Evolutionary conservation across 2,113 vertebrate species (phyloP).

Genomic region (Galbula dea): DNA sequence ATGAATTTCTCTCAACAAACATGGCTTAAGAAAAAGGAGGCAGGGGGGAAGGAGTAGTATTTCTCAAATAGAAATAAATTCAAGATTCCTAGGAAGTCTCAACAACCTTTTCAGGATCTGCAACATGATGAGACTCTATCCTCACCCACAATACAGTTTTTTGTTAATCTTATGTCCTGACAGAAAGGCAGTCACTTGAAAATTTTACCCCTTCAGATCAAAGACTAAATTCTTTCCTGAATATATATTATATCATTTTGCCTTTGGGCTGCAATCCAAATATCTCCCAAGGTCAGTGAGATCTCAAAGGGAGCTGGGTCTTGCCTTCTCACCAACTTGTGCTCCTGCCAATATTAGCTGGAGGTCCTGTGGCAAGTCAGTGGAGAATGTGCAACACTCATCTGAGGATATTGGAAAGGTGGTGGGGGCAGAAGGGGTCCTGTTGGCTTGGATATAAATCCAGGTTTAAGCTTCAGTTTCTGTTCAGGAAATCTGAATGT

Average conservation of each 20-base stretch:
- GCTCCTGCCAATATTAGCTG: not conserved
- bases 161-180: not conserved
- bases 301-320: constrained; percentile 23
- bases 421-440: not conserved
- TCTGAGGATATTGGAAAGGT: not conserved
- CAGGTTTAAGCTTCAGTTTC: not conserved
- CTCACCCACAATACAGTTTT: not conserved
- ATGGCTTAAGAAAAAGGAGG: fast-evolving
- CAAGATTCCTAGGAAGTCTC: not conserved
- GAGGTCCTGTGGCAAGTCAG: not conserved
- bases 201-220: not conserved
- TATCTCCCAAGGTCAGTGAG: constrained; percentile 51
- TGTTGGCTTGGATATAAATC: constrained; percentile 4
- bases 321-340: constrained; percentile 29
- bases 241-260: constrained; percentile 29
- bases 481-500: not conserved
- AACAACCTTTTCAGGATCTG: not conserved
- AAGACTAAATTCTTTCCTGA: constrained; percentile 52
- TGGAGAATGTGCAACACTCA: not conserved
- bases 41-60: not conserved
- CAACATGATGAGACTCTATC: not conserved
- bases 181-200: not conserved
- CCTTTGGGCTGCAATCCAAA: constrained; percentile 36
- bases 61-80: not conserved
- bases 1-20: not conserved